phyloP scores from a whole-genome alignment of 2,113 vertebrate genomes.

The Atlantisia rogersi region DNA sequence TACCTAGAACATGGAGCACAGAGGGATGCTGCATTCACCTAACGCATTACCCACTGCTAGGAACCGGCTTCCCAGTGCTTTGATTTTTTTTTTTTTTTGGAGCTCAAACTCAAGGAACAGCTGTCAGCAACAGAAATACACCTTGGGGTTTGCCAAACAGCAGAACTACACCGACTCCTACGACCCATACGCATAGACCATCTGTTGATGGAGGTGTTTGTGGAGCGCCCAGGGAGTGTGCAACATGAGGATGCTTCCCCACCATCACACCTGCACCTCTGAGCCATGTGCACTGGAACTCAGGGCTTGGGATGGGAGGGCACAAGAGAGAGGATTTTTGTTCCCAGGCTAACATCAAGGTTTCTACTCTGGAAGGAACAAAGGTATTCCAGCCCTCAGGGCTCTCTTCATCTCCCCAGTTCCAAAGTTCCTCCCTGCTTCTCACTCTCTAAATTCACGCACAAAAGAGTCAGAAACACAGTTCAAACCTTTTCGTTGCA shows the following conservation, averaged over 20 bases:
- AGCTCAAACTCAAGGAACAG: conserved; percentile 12
- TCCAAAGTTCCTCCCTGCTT: neutral
- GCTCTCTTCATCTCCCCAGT: neutral
- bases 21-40: conserved; percentile 62
- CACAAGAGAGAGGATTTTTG: neutral
- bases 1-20: conserved; percentile 72
- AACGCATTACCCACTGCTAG: neutral
- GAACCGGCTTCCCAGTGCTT: neutral
- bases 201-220: neutral
- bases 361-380: neutral
- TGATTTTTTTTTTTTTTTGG: neutral
- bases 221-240: neutral
- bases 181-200: accelerated
- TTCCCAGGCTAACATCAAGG: neutral
- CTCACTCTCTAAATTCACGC: neutral
- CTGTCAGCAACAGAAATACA: neutral
- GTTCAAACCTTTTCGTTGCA: accelerated
- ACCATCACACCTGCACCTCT: accelerated
- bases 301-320: neutral
- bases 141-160: neutral
- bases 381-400: neutral
- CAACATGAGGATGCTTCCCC: neutral
- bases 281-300: neutral
- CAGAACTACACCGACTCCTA: neutral
- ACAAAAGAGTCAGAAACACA: accelerated